Evolutionary conservation across 1,140 invertebrate genomes (phyloP).

Genomic region (Episyrphus balteatus): DNA sequence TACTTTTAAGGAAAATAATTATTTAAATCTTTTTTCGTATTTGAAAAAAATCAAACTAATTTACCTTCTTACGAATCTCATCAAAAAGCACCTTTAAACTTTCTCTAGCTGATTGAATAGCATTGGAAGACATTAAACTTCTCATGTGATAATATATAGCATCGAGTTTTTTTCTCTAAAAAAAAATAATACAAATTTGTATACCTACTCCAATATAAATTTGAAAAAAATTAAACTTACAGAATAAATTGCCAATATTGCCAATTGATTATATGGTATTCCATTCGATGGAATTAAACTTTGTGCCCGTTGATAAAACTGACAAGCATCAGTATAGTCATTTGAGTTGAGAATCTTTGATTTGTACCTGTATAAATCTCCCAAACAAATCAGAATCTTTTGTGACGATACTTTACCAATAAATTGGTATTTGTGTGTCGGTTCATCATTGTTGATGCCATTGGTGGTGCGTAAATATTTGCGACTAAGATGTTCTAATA

Average conservation of each 20-base stretch:
- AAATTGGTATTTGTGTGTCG: conserved; percentile 42
- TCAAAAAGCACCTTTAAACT: conserved; percentile 81
- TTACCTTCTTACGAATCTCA: conserved; percentile 86
- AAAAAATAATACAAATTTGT: conserved; percentile 12
- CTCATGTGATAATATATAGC: conserved; percentile 96
- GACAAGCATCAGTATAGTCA: conserved; percentile 77
- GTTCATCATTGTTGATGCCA: conserved; percentile 52
- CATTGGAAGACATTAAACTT: conserved; percentile 87
- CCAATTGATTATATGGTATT: conserved; percentile 86
- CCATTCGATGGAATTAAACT: conserved; percentile 91
- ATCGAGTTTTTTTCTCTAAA: conserved; percentile 82
- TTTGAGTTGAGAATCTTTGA: conserved; percentile 71
- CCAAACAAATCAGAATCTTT: conserved; percentile 78
- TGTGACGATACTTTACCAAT: conserved; percentile 66
- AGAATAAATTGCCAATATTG: conserved; percentile 79
- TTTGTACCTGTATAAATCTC: conserved; percentile 82
- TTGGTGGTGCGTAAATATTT: conserved; percentile 4
- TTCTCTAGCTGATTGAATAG: conserved; percentile 80
- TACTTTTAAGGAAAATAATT: conserved; percentile 43
- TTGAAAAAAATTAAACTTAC: conserved; percentile 46
- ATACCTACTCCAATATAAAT: neutral
- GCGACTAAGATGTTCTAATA: conserved; percentile 57
- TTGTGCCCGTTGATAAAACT: conserved; percentile 87
- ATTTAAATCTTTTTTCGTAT: conserved; percentile 5
- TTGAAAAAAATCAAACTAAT: conserved; percentile 3